Base-by-base conservation (phyloP, 2,888 invertebrate species). In the Xanthia icteritia region DNA sequence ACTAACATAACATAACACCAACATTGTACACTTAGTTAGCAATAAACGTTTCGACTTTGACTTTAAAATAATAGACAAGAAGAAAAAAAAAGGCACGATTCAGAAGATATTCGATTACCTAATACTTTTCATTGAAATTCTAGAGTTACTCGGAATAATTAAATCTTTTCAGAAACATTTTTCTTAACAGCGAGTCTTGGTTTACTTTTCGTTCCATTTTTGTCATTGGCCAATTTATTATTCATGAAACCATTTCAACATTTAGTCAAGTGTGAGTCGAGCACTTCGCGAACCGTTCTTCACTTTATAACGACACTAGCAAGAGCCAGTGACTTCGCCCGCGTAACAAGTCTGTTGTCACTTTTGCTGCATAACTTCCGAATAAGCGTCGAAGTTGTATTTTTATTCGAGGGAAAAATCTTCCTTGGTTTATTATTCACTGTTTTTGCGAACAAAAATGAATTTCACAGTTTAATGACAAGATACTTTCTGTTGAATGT, bases 151-250 rank as follows among this genome's bases (percentile, higher is more conserved):
- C 73, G 39, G 73, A 76, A 82, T 82, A 82, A 84, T 82, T 72
- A 76, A 82, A 76, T 82, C 65, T 76, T 65, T 71, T 48, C 31
- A 61, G 67, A 82, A 68, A 84, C 75, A 74, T 74, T 76, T 70
- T 54, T 65, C 69, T 85, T 75, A 11, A 45, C 20, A 71, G 54
- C 51, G 48, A 87, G 73, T 79, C 68, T 76, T 73, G 31, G 72
- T 64, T 79, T 76, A 66, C 63, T 83, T 77, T 82, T 71, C 78
- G 58, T 79, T 82, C 68, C 58, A 72, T 80, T 84, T 83, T 74
- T 79, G 64, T 64, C 68, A 76, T 79, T 58, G 61, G 61, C 58
- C 74, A 84, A 86, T 87, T 87, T 87, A 86, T 80, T 86, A 87
- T 87, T 87, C 84, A 84, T 86, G 76, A 79, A 82, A 86, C 71